A percentile compares a stretch with the other conserved stretches of the same genome.
Evolutionary conservation across 1,140 invertebrate species (phyloP).

Genomic region (Sycophila sp.): DNA sequence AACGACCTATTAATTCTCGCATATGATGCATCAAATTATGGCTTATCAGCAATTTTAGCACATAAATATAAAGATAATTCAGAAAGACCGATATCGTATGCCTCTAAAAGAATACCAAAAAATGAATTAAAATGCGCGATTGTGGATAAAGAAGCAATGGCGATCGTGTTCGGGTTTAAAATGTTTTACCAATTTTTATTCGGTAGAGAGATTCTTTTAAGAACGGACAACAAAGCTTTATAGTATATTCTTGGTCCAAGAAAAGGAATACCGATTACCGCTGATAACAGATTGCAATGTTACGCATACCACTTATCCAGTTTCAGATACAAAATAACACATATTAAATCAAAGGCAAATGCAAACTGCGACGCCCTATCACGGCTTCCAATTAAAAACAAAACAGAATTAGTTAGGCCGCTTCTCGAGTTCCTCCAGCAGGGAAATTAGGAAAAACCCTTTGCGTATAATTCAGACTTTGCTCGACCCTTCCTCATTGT

Average conservation of each 20-base stretch:
- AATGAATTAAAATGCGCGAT: constrained; percentile 10
- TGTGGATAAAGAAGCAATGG: constrained; percentile 10
- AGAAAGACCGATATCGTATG: constrained; percentile 4
- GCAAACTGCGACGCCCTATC: background rate
- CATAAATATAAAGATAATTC: background rate
- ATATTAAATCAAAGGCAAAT: background rate
- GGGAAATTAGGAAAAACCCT: no score
- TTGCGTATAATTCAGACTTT: no score
- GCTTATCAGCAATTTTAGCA: background rate
- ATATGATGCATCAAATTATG: background rate
- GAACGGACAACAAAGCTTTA: constrained; percentile 6
- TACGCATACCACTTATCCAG: background rate
- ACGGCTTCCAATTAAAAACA: background rate
- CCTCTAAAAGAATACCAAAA: constrained; percentile 14
- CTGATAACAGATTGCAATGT: background rate
- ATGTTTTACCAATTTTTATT: constrained; percentile 61
- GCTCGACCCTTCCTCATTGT: no score
- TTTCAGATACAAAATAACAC: constrained; percentile 4
- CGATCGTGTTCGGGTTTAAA: background rate
- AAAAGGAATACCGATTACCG: constrained; percentile 11
- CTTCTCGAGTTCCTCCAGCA: no score
- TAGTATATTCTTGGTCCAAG: background rate
- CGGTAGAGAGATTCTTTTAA: background rate
- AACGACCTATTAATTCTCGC: background rate
- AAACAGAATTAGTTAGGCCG: no score